phyloP scores from a whole-genome alignment of 2,888 invertebrate genomes.

The Dryobotodes eremita region DNA sequence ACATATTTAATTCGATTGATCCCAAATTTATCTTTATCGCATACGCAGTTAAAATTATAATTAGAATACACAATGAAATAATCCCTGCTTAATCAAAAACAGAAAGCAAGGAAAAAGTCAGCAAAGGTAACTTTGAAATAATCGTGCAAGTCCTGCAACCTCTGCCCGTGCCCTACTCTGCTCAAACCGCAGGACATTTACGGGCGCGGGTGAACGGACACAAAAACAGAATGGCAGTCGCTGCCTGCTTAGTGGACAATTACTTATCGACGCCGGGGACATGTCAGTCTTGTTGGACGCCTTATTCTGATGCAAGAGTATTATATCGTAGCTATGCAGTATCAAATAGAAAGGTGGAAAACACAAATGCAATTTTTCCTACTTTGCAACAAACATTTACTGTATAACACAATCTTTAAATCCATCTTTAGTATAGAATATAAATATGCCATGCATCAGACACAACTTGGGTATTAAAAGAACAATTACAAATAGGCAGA shows the following conservation, averaged over 20 bases:
- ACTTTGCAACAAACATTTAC: neutral
- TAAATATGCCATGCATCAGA: neutral
- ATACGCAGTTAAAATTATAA: neutral
- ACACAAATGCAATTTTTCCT: neutral
- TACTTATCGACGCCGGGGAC: slow-evolving; percentile 80
- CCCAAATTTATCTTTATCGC: neutral
- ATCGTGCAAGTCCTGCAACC: neutral
- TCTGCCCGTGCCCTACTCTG: slow-evolving; percentile 53
- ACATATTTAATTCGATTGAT: neutral
- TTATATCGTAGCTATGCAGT: slow-evolving; percentile 11
- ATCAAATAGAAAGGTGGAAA: neutral
- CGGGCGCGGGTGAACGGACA: slow-evolving; percentile 64
- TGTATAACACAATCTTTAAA: neutral
- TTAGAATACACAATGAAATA: neutral
- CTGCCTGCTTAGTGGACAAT: slow-evolving; percentile 80
- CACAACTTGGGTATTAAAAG: neutral
- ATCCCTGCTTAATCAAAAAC: neutral
- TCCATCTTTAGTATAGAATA: neutral
- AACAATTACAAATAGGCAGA: neutral
- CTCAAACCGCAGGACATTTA: slow-evolving; percentile 68
- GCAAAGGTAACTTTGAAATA: neutral
- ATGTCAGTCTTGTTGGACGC: slow-evolving; percentile 63
- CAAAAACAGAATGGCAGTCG: slow-evolving; percentile 73
- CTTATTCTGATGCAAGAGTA: slow-evolving; percentile 49
- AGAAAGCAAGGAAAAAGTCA: neutral